Evolutionary conservation across 2,113 vertebrate species (phyloP).

Genomic region (Platysternon megacephalum): DNA sequence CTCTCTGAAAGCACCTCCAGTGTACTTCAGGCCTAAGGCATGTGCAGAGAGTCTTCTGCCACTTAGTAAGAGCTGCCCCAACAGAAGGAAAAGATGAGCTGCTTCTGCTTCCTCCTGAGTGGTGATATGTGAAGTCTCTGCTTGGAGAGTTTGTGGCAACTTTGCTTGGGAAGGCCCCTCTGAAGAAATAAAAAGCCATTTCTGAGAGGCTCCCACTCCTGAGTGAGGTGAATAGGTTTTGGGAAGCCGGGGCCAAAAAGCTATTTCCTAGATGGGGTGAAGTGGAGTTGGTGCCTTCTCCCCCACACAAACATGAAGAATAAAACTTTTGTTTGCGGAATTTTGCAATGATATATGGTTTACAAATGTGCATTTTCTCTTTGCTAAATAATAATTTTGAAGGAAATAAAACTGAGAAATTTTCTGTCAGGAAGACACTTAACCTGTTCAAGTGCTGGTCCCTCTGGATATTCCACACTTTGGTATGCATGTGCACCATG

Average conservation of each 20-base stretch:
- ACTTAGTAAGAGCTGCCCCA: background rate
- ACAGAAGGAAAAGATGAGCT: background rate
- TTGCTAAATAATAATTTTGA: background rate
- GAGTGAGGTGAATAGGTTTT: background rate
- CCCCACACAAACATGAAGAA: background rate
- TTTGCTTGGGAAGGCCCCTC: background rate
- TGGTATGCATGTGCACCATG: background rate
- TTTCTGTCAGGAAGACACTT: background rate
- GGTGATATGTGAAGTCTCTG: background rate
- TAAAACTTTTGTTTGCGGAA: background rate
- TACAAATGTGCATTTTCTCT: background rate
- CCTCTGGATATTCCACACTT: background rate
- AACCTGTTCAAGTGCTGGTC: background rate
- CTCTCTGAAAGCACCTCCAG: background rate
- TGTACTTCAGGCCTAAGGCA: background rate
- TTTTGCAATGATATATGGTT: too few relatives aligned
- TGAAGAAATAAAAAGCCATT: background rate
- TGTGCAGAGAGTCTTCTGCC: background rate
- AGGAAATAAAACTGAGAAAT: background rate
- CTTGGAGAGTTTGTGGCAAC: background rate
- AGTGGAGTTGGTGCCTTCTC: background rate
- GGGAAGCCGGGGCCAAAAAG: background rate
- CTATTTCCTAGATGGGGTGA: background rate
- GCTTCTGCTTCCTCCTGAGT: accelerated
- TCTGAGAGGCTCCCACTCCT: accelerated